A percentile compares a stretch with the other conserved stretches of the same genome.
phyloP scores from a whole-genome alignment of 2,888 invertebrate species.

The Pecten maximus region DNA sequence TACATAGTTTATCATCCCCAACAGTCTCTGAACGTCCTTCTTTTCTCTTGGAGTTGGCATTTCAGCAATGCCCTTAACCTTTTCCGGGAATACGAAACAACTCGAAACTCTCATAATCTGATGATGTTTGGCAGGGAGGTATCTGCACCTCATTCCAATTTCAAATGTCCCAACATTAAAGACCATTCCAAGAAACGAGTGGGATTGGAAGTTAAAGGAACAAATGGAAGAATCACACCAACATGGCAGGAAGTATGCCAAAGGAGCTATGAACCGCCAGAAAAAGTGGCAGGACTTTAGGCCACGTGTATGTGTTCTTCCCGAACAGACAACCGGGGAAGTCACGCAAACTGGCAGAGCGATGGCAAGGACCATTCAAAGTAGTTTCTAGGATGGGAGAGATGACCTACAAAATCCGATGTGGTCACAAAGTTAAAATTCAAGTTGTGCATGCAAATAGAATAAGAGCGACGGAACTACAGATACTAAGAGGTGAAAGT shows the following conservation, averaged over 20 bases:
- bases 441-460: slow-evolving; percentile 37
- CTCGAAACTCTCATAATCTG: neutral
- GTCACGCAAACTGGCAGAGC: neutral
- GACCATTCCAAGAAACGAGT: slow-evolving; percentile 2
- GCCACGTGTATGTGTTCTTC: neutral
- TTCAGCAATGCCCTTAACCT: no score
- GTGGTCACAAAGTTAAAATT: neutral
- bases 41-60: no score
- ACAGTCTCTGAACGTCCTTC: no score
- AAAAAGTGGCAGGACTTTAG: slow-evolving; percentile 31
- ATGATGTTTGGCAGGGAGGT: slow-evolving; percentile 37
- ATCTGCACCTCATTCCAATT: slow-evolving; percentile 6
- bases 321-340: neutral
- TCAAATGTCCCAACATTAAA: neutral
- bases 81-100: neutral
- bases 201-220: slow-evolving; percentile 38
- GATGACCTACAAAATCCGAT: neutral
- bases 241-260: neutral
- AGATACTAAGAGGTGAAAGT: neutral
- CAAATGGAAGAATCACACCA: slow-evolving; percentile 38
- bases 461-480: neutral
- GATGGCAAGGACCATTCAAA: neutral
- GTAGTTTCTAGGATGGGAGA: neutral
- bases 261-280: neutral
- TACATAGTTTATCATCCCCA: no score